Conservation (phyloP, 2,797 vertebrate genomes). For the Protonibea diacanthus region DNA sequence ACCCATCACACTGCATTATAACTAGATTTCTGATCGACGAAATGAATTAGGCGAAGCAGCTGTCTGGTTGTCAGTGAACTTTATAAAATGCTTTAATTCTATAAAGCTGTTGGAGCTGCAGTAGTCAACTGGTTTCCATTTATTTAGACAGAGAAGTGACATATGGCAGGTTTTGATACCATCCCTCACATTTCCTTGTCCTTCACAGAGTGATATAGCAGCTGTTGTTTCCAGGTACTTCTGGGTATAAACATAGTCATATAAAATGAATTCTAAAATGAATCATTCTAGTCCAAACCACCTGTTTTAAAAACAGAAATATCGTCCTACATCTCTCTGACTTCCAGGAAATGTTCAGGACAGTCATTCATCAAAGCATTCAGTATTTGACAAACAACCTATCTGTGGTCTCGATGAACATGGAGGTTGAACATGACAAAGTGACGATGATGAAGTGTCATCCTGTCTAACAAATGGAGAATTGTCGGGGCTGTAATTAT, state of each 20-base stretch:
- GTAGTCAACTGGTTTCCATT: conserved; percentile 6
- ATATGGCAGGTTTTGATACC: not conserved
- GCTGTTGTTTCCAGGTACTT: conserved; percentile 4
- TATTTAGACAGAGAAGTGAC: conserved; percentile 1
- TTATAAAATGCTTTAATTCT: not conserved
- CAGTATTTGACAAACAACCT: conserved; percentile 49
- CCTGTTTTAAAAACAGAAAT: conserved; percentile 4
- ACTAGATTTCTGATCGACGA: conserved; percentile 3
- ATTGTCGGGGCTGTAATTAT: conserved; percentile 29
- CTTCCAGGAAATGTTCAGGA: not conserved
- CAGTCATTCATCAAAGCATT: conserved; percentile 51
- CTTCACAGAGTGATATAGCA: conserved; percentile 14
- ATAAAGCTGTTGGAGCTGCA: not conserved
- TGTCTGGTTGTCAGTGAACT: not conserved
- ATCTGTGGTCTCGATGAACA: conserved; percentile 47
- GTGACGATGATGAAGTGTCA: conserved; percentile 35
- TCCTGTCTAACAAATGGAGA: conserved; percentile 32
- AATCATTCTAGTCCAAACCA: conserved; percentile 10
- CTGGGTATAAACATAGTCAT: not conserved
- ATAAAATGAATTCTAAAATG: too few relatives aligned
- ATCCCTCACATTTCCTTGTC: too few relatives aligned
- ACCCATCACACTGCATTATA: not conserved
- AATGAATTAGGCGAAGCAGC: not conserved
- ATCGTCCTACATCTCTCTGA: not conserved
- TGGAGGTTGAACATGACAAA: conserved; percentile 47